These are phyloP conservation scores for Sylvilagus bachmani DNA, from an alignment of 2,113 vertebrate species.

Conservation along the genomic window DNA sequence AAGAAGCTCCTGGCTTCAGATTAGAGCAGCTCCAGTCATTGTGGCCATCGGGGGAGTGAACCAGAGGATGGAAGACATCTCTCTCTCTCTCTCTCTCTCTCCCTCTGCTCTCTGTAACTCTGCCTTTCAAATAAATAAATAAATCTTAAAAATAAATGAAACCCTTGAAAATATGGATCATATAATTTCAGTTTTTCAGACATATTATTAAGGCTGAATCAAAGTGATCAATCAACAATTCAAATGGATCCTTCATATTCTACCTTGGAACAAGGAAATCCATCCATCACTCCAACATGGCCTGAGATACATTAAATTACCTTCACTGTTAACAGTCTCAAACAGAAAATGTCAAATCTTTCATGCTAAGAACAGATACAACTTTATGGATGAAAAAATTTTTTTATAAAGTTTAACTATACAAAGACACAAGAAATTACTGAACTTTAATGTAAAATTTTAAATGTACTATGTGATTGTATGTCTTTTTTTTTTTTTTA, in stretches of 20 bases:
- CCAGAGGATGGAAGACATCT: too few relatives aligned
- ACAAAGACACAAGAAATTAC: conserved; percentile 3
- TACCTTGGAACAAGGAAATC: neutral
- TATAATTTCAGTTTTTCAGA: neutral
- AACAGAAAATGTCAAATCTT: conserved; percentile 36
- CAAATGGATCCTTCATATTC: neutral
- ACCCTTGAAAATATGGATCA: neutral
- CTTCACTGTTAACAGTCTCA: neutral
- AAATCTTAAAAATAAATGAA: neutral
- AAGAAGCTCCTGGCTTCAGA: too few relatives aligned
- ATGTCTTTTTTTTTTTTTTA: too few relatives aligned
- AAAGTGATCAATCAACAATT: neutral
- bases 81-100: too few relatives aligned
- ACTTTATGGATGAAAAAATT: neutral
- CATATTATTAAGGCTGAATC: neutral
- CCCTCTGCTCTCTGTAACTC: too few relatives aligned
- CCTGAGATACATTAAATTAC: neutral
- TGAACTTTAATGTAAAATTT: conserved; percentile 9
- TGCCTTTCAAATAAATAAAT: too few relatives aligned
- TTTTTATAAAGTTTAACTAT: conserved; percentile 1
- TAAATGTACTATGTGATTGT: neutral
- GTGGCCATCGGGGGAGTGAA: too few relatives aligned
- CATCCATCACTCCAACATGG: neutral
- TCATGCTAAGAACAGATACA: conserved; percentile 2
- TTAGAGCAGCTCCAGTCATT: too few relatives aligned